These are phyloP conservation scores for Halcyon leucocephala DNA, from an alignment of 2,797 vertebrate species.

Conservation along the genomic window DNA sequence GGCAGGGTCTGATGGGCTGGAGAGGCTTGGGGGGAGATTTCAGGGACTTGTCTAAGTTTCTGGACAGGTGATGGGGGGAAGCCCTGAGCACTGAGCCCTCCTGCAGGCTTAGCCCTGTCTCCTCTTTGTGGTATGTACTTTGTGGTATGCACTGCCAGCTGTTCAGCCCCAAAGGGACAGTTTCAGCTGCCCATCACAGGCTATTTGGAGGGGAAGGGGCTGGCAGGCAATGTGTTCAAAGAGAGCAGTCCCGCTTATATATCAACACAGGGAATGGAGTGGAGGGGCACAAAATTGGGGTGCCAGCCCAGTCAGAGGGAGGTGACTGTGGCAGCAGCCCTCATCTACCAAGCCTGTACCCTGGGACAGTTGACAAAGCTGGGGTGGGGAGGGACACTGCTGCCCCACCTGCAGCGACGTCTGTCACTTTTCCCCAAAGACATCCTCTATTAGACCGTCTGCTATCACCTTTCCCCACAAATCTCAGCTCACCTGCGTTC, in stretches of 20 bases:
- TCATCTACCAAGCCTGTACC: neutral
- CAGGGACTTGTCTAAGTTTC: neutral
- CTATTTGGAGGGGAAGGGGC: neutral
- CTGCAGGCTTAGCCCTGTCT: neutral
- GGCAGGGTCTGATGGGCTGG: rapidly evolving
- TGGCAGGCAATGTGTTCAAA: neutral
- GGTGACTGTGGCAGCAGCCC: rapidly evolving
- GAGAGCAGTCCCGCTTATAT: neutral
- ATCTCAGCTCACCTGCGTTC: neutral
- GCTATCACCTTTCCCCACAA: neutral
- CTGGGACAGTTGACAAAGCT: neutral
- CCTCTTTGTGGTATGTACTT: neutral
- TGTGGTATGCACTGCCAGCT: neutral
- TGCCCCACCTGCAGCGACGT: neutral
- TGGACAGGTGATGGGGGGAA: neutral
- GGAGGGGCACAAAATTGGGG: rapidly evolving
- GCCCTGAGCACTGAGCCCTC: neutral
- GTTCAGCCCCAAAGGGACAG: neutral
- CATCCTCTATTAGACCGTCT: neutral
- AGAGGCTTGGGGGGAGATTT: neutral
- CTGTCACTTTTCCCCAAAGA: rapidly evolving
- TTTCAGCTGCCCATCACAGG: neutral
- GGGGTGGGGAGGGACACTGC: neutral
- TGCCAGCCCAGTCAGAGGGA: neutral
- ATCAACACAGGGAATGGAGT: neutral